Conservation (phyloP, 37 sponge, comb jelly and placozoan genomes). For the Geodia barretti region DNA sequence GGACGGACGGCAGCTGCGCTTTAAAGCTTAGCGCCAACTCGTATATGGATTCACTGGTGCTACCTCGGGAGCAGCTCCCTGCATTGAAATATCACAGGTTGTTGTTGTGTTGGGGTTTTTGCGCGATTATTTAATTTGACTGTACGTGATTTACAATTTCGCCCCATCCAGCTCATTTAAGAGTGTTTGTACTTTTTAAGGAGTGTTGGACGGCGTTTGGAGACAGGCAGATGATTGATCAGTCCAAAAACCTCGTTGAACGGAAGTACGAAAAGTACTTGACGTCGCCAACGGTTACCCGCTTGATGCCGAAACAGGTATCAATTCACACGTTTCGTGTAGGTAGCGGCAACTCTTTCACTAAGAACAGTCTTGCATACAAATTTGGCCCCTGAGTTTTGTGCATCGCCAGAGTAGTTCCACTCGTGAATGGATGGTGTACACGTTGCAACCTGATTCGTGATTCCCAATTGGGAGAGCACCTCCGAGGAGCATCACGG, state of each 20-base stretch:
- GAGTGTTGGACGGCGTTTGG: conserved; percentile 97
- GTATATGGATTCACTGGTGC: conserved; percentile 99
- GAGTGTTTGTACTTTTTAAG: too few relatives aligned
- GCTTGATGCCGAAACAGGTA: conserved; percentile 64
- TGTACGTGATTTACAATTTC: too few relatives aligned
- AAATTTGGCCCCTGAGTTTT: too few relatives aligned
- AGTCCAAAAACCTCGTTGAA: conserved; percentile 79
- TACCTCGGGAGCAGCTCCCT: conserved; percentile 91
- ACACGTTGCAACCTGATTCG: too few relatives aligned
- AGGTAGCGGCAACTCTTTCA: too few relatives aligned
- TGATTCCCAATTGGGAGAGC: not conserved
- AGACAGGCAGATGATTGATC: conserved; percentile 92
- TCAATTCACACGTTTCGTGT: not conserved
- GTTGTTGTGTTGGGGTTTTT: not conserved
- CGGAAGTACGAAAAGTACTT: conserved; percentile 59
- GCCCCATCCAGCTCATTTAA: not conserved
- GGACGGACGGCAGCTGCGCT: conserved; percentile 96
- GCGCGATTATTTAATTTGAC: too few relatives aligned
- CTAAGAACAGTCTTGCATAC: too few relatives aligned
- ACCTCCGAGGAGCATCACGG: not conserved
- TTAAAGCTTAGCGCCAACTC: conserved; percentile 98
- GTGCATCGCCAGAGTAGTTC: too few relatives aligned
- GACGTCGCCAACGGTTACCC: conserved; percentile 68
- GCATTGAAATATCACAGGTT: conserved; percentile 94
- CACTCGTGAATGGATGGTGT: too few relatives aligned